Evolutionary conservation across 1,140 invertebrate species (phyloP).

Genomic region (Drosophila santomea): DNA sequence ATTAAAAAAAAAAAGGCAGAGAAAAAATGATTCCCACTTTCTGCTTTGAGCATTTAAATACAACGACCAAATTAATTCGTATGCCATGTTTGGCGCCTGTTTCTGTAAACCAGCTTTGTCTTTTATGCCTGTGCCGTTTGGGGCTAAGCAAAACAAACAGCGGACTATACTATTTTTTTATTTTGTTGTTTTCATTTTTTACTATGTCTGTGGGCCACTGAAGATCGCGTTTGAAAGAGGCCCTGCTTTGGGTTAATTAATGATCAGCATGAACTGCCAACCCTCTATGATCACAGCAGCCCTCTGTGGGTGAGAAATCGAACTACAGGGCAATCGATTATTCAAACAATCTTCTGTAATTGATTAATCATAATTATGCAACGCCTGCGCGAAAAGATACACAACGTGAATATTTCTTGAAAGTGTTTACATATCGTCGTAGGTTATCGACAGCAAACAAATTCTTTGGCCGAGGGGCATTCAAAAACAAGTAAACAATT

Average conservation of each 20-base stretch:
- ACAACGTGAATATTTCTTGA: conserved; percentile 18
- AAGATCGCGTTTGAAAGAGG: conserved; percentile 5
- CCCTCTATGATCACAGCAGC: neutral
- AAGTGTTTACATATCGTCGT: conserved; percentile 15
- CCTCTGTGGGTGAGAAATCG: neutral
- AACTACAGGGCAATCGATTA: conserved; percentile 26
- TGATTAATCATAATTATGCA: conserved; percentile 39
- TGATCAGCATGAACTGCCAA: conserved; percentile 2
- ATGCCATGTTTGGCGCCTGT: conserved; percentile 73
- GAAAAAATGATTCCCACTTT: conserved; percentile 44
- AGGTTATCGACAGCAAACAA: neutral
- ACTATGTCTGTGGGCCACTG: conserved; percentile 1
- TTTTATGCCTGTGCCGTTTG: conserved; percentile 20
- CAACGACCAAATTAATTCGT: conserved; percentile 69
- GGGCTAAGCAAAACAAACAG: conserved; percentile 69
- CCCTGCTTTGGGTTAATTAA: conserved; percentile 37
- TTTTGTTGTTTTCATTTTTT: neutral
- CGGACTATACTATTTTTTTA: conserved; percentile 8
- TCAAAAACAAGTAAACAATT: conserved; percentile 10
- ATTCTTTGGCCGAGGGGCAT: neutral
- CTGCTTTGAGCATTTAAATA: conserved; percentile 69
- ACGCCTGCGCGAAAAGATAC: neutral
- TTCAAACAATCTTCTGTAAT: conserved; percentile 25
- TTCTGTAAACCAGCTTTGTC: conserved; percentile 67
- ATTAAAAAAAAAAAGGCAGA: conserved; percentile 46